Evolutionary conservation across 2,888 invertebrate species (phyloP), one percentile per base, ranked within the genome.

Genomic region (Orthonychiurus folsomi): DNA sequence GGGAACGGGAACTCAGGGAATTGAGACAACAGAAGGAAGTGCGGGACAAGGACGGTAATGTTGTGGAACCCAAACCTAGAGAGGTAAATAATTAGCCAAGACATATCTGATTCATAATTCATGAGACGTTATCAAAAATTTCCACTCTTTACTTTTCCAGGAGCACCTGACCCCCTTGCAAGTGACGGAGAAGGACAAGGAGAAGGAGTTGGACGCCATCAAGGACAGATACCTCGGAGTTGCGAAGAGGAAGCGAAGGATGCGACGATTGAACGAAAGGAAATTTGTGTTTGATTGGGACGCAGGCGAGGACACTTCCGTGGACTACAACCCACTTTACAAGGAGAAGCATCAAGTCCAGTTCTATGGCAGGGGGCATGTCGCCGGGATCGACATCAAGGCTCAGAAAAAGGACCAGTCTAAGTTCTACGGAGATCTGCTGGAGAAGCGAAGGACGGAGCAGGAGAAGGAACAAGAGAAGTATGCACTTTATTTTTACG

Each of bases 231-330:
- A 97, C 77, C 80, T 97, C 59, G 97, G 97, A 0, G 84, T 93
- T 55, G 81, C 92, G 0, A 96, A 95, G 76, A 93, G 94, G 76
- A 93, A 93, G 75, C 84, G 95, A 18, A 81, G 96, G 63, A 92
- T 95, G 0, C 81, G 99, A 21, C 82, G 97, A 66, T 80, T 99
- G 52, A 99, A 99, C 79, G 99, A 99, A 76, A 82, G 97, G 20
- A 99, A 99, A 79, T 99, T 99, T 81, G 97, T 99, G 0, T 99
- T 99, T 78, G 99, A 99, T 79, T 99, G 99, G 99, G 99, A 99
- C 80, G 95, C 94, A 0, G 89, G 91, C 0, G 99, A 99, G 78
- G 99, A 99, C 75, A 99, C 99, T 0, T 93, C 95, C 1, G 87
- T 88, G 66, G 99, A 99, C 80, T 99, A 99, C 76, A 99, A 99